Evolutionary conservation across 2,113 vertebrate species (phyloP).

Genomic region (Silurus glanis): DNA sequence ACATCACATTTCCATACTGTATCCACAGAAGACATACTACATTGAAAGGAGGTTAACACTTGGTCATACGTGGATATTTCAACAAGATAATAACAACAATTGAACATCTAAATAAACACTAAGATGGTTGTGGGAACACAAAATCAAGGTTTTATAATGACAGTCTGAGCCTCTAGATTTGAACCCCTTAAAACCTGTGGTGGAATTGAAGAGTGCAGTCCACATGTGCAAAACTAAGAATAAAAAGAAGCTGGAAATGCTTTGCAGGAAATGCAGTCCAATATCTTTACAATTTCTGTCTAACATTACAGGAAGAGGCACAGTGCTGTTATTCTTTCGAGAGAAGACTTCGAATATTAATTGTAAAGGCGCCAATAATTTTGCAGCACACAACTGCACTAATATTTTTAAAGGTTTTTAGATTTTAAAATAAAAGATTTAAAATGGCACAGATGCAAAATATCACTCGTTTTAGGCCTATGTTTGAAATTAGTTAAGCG

Average conservation of each 20-base stretch:
- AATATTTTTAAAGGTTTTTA: not conserved
- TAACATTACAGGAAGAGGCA: not conserved
- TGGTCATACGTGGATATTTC: constrained; percentile 19
- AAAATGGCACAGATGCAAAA: not conserved
- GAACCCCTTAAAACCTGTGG: not conserved
- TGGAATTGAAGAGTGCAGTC: not conserved
- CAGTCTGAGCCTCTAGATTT: not conserved
- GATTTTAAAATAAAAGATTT: not conserved
- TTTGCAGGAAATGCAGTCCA: not conserved
- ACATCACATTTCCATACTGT: constrained; percentile 3
- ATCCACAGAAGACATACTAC: not conserved
- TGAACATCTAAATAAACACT: not conserved
- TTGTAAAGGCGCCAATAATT: not conserved
- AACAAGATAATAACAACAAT: constrained; percentile 21
- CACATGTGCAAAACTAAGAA: constrained; percentile 12
- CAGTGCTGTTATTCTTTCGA: not conserved
- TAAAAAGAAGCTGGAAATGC: constrained; percentile 4
- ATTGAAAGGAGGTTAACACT: constrained; percentile 18
- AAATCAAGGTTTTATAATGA: not conserved
- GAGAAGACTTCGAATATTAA: not conserved
- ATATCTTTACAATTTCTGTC: not conserved
- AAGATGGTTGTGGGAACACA: not conserved
- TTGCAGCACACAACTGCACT: not conserved
- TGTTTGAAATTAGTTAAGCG: not conserved
- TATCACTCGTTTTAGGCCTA: not conserved